Evolutionary conservation across 2,797 vertebrate genomes (phyloP).

Genomic region (Muscicapa striata): DNA sequence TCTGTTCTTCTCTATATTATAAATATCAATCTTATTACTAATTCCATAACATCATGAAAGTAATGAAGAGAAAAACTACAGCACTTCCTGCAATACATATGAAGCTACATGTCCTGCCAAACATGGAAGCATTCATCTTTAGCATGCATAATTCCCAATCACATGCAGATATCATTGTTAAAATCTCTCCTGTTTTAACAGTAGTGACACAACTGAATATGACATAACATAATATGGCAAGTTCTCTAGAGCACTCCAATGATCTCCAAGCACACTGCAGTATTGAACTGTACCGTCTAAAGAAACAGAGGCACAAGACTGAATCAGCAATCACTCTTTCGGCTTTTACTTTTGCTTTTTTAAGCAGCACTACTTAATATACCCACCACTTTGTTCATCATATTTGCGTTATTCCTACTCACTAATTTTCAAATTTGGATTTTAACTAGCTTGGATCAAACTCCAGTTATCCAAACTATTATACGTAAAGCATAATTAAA

Average conservation of each 20-base stretch:
- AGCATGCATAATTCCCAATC: background rate
- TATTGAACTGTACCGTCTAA: background rate
- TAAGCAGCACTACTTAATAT: background rate
- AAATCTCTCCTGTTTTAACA: background rate
- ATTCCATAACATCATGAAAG: background rate
- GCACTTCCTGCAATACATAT: background rate
- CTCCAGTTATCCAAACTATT: background rate
- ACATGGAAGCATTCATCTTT: background rate
- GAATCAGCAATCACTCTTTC: background rate
- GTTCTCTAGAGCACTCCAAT: background rate
- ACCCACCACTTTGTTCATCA: background rate
- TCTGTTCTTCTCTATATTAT: background rate
- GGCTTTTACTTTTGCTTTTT: background rate
- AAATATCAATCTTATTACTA: background rate
- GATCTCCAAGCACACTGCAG: background rate
- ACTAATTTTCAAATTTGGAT: background rate
- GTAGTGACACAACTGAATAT: background rate
- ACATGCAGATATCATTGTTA: background rate
- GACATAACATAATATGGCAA: background rate
- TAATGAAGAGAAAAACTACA: background rate
- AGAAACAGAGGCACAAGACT: background rate
- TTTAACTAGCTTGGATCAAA: constrained; percentile 19
- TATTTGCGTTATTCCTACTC: background rate
- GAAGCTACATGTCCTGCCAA: background rate
- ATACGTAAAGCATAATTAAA: constrained; percentile 38